Conservation (phyloP, 1,140 invertebrate genomes). For the Nebria ingens region DNA sequence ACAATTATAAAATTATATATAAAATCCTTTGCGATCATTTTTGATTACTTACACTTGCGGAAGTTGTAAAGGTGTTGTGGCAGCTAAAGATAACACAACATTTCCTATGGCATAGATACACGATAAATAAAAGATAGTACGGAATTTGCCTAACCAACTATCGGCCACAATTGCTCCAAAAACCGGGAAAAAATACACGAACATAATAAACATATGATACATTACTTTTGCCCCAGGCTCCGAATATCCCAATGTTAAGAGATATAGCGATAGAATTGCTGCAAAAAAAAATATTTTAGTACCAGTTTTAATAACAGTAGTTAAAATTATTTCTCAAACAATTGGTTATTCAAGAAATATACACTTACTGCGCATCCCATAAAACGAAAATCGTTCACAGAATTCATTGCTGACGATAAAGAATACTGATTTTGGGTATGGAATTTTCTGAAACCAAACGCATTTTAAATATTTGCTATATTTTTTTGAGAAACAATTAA, state of each 20-base stretch:
- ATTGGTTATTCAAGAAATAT: conserved; percentile 12
- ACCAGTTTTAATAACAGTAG: background rate
- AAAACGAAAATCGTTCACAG: conserved; percentile 92
- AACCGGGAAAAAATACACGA: conserved; percentile 81
- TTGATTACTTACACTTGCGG: conserved; percentile 17
- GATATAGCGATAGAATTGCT: conserved; percentile 77
- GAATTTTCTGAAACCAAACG: conserved; percentile 61
- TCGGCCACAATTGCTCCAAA: conserved; percentile 83
- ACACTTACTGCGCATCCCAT: conserved; percentile 87
- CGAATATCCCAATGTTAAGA: conserved; percentile 52
- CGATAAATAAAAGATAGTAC: conserved; percentile 80
- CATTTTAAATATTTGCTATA: too few relatives aligned
- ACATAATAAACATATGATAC: conserved; percentile 71
- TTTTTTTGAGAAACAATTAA: too few relatives aligned
- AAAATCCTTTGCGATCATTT: conserved; percentile 6
- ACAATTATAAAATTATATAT: conserved; percentile 10
- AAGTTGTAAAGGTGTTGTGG: conserved; percentile 45
- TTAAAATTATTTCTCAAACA: conserved; percentile 1
- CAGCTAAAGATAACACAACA: conserved; percentile 60
- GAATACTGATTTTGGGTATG: conserved; percentile 82
- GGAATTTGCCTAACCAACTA: conserved; percentile 75
- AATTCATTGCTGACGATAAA: conserved; percentile 95
- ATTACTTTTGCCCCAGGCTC: conserved; percentile 62
- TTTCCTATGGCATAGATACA: conserved; percentile 80
- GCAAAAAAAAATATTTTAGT: conserved; percentile 36